Conservation (phyloP, 2,797 vertebrate species). For the Hemitrygon akajei region DNA sequence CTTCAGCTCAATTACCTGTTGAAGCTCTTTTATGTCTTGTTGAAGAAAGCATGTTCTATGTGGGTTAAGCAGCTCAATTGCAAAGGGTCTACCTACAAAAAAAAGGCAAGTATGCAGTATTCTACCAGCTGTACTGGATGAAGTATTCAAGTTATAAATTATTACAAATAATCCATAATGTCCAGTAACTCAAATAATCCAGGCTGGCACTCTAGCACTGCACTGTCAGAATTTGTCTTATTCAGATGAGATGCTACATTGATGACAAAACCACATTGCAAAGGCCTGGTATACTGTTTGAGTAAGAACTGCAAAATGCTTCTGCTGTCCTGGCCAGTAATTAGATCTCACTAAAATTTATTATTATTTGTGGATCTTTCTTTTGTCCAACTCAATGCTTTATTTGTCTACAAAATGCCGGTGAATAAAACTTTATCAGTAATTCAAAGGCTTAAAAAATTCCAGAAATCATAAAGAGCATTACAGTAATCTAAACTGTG, state of each 20-base stretch:
- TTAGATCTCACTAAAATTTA: background rate
- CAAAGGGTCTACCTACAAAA: slow-evolving; percentile 83
- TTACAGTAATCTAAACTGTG: background rate
- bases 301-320: background rate
- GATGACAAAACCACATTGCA: background rate
- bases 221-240: background rate
- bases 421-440: background rate
- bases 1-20: slow-evolving; percentile 68
- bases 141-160: background rate
- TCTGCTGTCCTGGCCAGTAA: background rate
- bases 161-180: background rate
- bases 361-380: background rate
- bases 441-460: background rate
- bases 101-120: too few relatives aligned
- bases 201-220: background rate
- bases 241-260: background rate
- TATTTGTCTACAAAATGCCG: background rate
- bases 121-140: too few relatives aligned
- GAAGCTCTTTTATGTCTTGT: slow-evolving; percentile 74
- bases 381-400: background rate
- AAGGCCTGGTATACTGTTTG: background rate
- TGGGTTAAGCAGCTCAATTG: slow-evolving; percentile 88
- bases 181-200: background rate
- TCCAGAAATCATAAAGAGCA: background rate
- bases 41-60: slow-evolving; percentile 62